Conservation (phyloP, 2,797 vertebrate species). For the Chelon auratus region DNA sequence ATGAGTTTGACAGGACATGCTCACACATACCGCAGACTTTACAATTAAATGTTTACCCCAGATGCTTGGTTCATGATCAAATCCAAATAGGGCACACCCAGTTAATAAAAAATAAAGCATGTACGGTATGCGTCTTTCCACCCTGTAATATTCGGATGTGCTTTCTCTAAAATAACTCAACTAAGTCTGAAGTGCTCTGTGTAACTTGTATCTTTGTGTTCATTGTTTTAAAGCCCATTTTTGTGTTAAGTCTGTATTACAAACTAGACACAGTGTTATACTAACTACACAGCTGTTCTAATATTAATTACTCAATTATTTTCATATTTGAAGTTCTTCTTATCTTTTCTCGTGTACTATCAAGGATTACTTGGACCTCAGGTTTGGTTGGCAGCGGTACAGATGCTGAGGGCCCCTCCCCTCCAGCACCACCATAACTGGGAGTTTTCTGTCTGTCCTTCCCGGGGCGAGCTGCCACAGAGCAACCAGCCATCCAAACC, state of each 20-base stretch:
- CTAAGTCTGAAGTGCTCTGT: not conserved
- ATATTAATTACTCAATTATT: too few relatives aligned
- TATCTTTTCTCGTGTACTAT: too few relatives aligned
- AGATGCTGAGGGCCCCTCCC: conserved; percentile 70
- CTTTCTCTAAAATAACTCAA: not conserved
- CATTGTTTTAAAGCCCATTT: too few relatives aligned
- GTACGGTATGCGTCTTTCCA: not conserved
- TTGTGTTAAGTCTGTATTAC: too few relatives aligned
- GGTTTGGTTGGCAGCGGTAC: conserved; percentile 27
- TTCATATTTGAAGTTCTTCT: too few relatives aligned
- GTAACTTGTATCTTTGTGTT: not conserved
- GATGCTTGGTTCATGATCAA: not conserved
- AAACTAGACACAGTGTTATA: too few relatives aligned
- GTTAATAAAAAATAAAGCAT: not conserved
- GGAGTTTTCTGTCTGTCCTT: conserved; percentile 61
- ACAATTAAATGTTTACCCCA: conserved; percentile 1
- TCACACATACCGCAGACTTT: not conserved
- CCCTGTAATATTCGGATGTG: not conserved
- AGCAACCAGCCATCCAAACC: conserved; percentile 43
- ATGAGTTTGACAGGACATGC: conserved; percentile 17
- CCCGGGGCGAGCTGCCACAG: conserved; percentile 41
- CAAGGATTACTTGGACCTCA: not conserved
- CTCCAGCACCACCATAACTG: conserved; percentile 41
- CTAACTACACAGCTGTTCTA: too few relatives aligned
- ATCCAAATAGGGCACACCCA: not conserved